Evolutionary conservation across 2,797 vertebrate genomes (phyloP).

Genomic region (Coregonus suidteri): DNA sequence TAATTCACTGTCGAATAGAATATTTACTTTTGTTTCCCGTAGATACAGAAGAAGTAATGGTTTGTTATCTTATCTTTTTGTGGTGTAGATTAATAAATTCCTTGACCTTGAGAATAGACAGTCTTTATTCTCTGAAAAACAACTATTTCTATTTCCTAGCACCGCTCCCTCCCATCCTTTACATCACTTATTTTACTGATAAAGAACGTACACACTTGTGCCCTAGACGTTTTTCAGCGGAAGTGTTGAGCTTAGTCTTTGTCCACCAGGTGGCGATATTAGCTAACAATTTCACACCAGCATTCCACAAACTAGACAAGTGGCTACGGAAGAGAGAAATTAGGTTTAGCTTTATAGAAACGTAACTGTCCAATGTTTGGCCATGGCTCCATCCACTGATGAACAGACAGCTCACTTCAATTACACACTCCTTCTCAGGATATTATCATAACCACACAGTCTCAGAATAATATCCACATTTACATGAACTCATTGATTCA

Average conservation of each 20-base stretch:
- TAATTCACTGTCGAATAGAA: not conserved
- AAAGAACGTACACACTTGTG: too few relatives aligned
- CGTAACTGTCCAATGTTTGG: too few relatives aligned
- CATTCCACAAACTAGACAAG: not conserved
- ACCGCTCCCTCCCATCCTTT: too few relatives aligned
- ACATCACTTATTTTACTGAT: too few relatives aligned
- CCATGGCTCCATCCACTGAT: too few relatives aligned
- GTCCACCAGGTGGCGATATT: constrained; percentile 61
- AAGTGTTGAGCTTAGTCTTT: not conserved
- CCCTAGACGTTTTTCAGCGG: too few relatives aligned
- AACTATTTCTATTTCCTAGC: too few relatives aligned
- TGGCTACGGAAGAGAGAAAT: not conserved
- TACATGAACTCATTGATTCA: too few relatives aligned
- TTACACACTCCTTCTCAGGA: too few relatives aligned
- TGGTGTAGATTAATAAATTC: not conserved
- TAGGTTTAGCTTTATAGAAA: not conserved
- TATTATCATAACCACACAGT: too few relatives aligned
- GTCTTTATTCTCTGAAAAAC: not conserved
- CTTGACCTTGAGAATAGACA: not conserved
- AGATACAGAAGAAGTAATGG: not conserved
- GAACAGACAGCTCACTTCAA: not conserved
- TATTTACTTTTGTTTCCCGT: not conserved
- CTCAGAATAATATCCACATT: too few relatives aligned
- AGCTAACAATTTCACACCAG: not conserved
- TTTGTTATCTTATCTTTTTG: not conserved